Conservation (phyloP, 2,888 invertebrate species). For the Andrena hattorfiana region DNA sequence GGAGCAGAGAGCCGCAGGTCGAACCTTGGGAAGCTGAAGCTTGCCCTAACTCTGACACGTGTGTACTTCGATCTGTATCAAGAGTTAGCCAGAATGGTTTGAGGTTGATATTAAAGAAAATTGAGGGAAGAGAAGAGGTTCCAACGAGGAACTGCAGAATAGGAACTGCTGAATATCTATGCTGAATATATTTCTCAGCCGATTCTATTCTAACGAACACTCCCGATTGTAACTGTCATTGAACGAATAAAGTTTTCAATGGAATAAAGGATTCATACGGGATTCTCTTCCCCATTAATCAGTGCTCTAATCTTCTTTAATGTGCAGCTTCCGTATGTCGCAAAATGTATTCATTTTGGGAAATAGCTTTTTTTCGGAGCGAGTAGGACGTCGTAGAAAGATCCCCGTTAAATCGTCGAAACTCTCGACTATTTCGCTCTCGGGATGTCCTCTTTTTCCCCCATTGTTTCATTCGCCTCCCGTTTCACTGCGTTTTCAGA, state of each 20-base stretch:
- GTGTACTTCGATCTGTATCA: too few relatives aligned
- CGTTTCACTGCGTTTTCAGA: slow-evolving; percentile 10
- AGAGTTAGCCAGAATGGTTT: too few relatives aligned
- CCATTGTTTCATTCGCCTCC: slow-evolving; percentile 15
- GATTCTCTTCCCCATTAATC: background rate
- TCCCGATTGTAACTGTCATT: background rate
- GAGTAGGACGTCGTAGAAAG: background rate
- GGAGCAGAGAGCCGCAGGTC: slow-evolving; percentile 16
- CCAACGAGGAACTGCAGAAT: too few relatives aligned
- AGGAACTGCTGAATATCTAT: too few relatives aligned
- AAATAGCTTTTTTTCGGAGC: background rate
- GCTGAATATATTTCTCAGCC: too few relatives aligned
- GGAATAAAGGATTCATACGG: background rate
- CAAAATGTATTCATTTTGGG: background rate
- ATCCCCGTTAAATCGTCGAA: slow-evolving; percentile 19
- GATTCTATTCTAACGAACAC: too few relatives aligned
- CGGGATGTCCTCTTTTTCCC: slow-evolving; percentile 9
- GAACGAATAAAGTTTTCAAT: background rate
- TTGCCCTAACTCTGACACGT: too few relatives aligned
- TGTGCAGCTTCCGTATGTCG: background rate
- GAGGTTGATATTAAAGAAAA: too few relatives aligned
- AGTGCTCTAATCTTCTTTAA: background rate
- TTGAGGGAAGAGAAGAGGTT: too few relatives aligned
- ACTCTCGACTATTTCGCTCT: background rate
- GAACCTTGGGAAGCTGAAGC: background rate